Conservation (phyloP, 2,113 vertebrate species). For the Cinclus mexicanus region DNA sequence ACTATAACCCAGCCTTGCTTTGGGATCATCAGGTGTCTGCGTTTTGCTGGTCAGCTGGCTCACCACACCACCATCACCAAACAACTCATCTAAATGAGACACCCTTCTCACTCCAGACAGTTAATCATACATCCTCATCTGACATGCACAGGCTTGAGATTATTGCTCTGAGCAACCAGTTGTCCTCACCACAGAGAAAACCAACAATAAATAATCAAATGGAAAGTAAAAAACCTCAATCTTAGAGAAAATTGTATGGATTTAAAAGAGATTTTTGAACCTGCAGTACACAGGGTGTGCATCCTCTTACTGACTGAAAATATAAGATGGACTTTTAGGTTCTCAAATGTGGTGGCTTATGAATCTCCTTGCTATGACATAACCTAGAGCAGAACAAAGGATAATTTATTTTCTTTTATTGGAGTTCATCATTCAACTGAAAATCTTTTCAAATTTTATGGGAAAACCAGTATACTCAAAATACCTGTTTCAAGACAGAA, state of each 20-base stretch:
- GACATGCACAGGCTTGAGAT: neutral
- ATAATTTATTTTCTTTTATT: neutral
- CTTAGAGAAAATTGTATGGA: neutral
- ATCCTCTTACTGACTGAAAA: neutral
- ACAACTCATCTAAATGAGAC: neutral
- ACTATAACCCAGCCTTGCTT: neutral
- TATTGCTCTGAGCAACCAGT: neutral
- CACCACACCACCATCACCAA: neutral
- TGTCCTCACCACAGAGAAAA: neutral
- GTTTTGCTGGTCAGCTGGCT: neutral
- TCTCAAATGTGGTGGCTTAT: neutral
- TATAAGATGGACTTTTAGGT: neutral
- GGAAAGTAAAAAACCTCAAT: neutral
- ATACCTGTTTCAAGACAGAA: neutral
- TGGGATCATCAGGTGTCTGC: neutral
- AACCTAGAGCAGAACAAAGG: neutral
- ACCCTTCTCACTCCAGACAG: neutral
- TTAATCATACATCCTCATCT: constrained; percentile 4
- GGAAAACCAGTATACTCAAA: neutral
- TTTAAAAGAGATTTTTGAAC: neutral
- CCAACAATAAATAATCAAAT: constrained; percentile 7
- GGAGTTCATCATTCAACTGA: neutral
- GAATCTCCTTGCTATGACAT: neutral
- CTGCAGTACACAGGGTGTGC: neutral
- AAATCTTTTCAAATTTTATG: neutral